phyloP scores from a whole-genome alignment of 2,797 vertebrate species.

The Sebastolobus altivelis region DNA sequence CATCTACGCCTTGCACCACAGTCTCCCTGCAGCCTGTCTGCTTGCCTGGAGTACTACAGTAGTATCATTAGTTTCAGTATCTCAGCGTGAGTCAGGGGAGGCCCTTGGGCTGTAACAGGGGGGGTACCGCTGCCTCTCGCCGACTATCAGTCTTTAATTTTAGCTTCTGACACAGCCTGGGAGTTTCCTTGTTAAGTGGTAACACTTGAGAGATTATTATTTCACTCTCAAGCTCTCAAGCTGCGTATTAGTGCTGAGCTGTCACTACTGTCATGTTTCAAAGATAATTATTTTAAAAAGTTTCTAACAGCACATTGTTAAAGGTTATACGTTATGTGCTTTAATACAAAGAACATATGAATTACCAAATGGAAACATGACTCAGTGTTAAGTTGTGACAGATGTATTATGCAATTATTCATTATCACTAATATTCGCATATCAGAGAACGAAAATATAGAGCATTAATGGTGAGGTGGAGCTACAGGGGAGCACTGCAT shows the following conservation, averaged over 20 bases:
- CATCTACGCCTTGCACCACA: neutral
- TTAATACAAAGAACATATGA: neutral
- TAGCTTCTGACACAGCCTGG: slow-evolving; percentile 45
- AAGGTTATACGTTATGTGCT: neutral
- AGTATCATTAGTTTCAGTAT: slow-evolving; percentile 49
- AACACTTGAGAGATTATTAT: slow-evolving; percentile 61
- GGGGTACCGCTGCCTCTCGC: slow-evolving; percentile 53
- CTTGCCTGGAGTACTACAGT: slow-evolving; percentile 5
- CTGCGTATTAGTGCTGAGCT: slow-evolving; percentile 26
- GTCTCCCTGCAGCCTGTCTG: slow-evolving; percentile 11
- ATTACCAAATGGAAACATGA: neutral
- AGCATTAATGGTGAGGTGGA: neutral
- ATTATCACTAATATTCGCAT: neutral
- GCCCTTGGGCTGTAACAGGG: slow-evolving; percentile 50
- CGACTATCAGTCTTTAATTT: slow-evolving; percentile 63
- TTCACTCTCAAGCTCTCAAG: slow-evolving; percentile 21
- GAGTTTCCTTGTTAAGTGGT: slow-evolving; percentile 59
- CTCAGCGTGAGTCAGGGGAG: slow-evolving; percentile 61
- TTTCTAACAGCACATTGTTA: slow-evolving; percentile 2
- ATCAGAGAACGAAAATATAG: neutral
- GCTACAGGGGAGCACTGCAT: neutral
- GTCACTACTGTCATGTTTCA: neutral
- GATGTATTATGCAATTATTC: neutral
- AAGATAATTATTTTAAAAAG: slow-evolving; percentile 3
- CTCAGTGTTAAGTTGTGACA: neutral